Percentiles rank a stretch among this genome's conserved stretches.
Evolutionary conservation across 2,888 invertebrate species (phyloP).

Genomic region (Caenorhabditis wallacei): DNA sequence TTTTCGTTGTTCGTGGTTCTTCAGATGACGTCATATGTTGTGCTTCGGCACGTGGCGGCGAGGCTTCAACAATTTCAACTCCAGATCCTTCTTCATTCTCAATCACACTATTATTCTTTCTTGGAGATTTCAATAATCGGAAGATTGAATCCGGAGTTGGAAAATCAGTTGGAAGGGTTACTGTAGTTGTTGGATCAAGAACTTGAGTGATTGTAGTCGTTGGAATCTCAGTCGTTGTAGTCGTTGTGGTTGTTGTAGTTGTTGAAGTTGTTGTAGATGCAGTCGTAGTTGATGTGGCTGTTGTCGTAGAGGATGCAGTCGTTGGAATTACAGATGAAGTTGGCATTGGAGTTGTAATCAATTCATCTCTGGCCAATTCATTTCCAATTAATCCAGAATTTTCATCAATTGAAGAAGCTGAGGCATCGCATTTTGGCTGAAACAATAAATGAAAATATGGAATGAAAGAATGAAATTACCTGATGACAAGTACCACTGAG

Average conservation of each 20-base stretch:
- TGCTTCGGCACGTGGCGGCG: conserved; percentile 37
- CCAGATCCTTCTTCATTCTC: conserved; percentile 63
- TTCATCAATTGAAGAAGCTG: conserved; percentile 54
- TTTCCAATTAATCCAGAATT: conserved; percentile 36
- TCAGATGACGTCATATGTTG: conserved; percentile 57
- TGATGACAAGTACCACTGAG: conserved; percentile 73
- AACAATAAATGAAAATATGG: neutral
- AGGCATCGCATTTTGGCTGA: conserved; percentile 59
- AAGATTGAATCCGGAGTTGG: conserved; percentile 65
- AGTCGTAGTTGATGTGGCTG: conserved; percentile 23
- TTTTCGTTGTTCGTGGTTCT: conserved; percentile 53
- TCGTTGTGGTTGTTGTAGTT: conserved; percentile 32
- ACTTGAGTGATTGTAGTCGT: conserved; percentile 37
- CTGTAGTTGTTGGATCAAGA: conserved; percentile 61
- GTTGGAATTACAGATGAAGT: conserved; percentile 23
- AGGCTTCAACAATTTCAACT: conserved; percentile 31
- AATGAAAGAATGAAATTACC: conserved; percentile 3
- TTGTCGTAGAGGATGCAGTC: conserved; percentile 46
- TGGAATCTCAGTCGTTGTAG: conserved; percentile 24
- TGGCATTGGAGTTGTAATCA: conserved; percentile 50
- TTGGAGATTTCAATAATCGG: conserved; percentile 54
- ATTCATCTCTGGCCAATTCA: conserved; percentile 64
- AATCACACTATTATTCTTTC: conserved; percentile 20
- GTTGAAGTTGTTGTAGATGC: conserved; percentile 30
- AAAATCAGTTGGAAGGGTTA: conserved; percentile 68